A percentile compares a stretch with the other conserved stretches of the same genome.
Evolutionary conservation across 2,888 invertebrate genomes (phyloP).

Genomic region (Candidula unifasciata): DNA sequence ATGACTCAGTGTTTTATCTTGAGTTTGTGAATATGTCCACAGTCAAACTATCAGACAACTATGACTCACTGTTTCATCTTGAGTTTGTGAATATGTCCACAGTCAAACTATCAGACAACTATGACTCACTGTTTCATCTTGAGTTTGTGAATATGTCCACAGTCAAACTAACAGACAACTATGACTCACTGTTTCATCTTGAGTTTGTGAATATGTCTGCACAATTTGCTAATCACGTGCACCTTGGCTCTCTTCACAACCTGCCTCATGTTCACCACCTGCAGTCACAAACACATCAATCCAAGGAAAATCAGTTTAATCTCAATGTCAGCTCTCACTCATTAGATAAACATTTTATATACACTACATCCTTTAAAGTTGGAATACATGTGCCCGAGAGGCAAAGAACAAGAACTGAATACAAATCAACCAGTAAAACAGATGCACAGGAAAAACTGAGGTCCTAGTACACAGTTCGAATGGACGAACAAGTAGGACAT

Average conservation of each 20-base stretch:
- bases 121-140: conserved; percentile 62
- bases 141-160: conserved; percentile 57
- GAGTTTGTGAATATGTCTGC: conserved; percentile 58
- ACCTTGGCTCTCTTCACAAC: conserved; percentile 60
- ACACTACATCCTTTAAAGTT: too few species aligned
- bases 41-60: background rate
- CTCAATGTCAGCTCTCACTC: too few species aligned
- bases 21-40: conserved; percentile 58
- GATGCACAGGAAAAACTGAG: too few species aligned
- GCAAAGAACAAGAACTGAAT: too few species aligned
- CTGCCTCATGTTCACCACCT: conserved; percentile 64
- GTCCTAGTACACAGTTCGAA: too few species aligned
- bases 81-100: conserved; percentile 58
- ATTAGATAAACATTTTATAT: too few species aligned
- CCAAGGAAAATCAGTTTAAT: conserved; percentile 19
- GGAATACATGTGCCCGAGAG: too few species aligned
- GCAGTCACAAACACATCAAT: too few species aligned
- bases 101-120: background rate
- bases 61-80: conserved; percentile 62
- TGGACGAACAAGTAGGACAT: too few species aligned
- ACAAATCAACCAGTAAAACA: too few species aligned
- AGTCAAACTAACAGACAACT: background rate
- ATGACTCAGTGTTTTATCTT: conserved; percentile 62
- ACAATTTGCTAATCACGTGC: conserved; percentile 60
- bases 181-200: conserved; percentile 62